Base-by-base conservation (phyloP, 2,797 vertebrate species). In the Falco columbarius region DNA sequence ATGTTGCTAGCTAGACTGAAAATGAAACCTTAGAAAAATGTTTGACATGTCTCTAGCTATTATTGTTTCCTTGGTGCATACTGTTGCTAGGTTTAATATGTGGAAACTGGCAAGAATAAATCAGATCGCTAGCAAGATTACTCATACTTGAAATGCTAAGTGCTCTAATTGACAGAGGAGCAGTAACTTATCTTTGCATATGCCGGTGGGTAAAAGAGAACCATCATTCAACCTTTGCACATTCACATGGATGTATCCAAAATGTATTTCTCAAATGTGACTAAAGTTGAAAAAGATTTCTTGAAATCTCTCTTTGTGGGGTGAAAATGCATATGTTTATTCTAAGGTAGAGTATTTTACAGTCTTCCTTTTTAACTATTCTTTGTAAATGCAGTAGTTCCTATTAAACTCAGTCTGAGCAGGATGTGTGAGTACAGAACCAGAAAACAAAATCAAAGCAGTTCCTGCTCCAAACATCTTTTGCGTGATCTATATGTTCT, bases 21-120 rank as follows among this genome's bases (percentile, higher is more conserved):
- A 86, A 63, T 86, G 84, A 92, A 95, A 85, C 83, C 34, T 92
- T 76, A 59, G 49, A 77, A 88, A 82, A 81, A 67, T 47, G 17
- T 77, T 86, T 90, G 52, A 90, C 40, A 8, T 66, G 17, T 70
- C 65, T 77, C 24, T 82, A 62, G 88, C 47, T 91, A 29, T 68
- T 92, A 21, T 38, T 30, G 32, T 71, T 73, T 86, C 66, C 72
- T 84, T 85, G 75, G 68, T 87, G 36, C 55, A 30, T 29, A 32
- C 32, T 65, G 29, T 52, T 79, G 26, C 84, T 93, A n/a, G 74
- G 55, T 90, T 94, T 94, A 82, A 88, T 80, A 63, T 29, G 49
- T 80, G 73, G 40, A 89, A 93, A 86, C 52, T 38, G 29, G 24
- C 83, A 70, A 91, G 71, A 92, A 72, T 83, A 83, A 90, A 74